A percentile compares a stretch with the other conserved stretches of the same genome.
These are phyloP conservation scores for Rosalia funebris DNA, from an alignment of 2,888 invertebrate genomes.

Conservation along the genomic window DNA sequence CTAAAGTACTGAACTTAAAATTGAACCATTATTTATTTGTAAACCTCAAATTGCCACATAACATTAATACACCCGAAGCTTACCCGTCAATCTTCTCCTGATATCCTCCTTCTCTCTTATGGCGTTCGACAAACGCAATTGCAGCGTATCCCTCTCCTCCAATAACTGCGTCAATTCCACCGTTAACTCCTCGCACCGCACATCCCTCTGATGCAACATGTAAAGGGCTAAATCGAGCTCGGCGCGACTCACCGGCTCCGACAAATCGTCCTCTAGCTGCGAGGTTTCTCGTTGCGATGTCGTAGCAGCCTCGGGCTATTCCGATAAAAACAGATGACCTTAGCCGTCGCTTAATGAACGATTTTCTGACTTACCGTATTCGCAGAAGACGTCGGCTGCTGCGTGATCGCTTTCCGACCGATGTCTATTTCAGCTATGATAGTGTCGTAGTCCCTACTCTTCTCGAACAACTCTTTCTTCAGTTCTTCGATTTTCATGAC, in stretches of 20 bases:
- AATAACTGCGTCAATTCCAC: constrained; percentile 83
- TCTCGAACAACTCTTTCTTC: constrained; percentile 73
- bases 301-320: constrained; percentile 4
- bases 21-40: too few relatives aligned
- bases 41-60: too few relatives aligned
- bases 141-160: constrained; percentile 87
- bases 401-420: constrained; percentile 40
- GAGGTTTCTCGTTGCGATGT: not conserved
- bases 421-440: constrained; percentile 61
- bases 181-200: constrained; percentile 86
- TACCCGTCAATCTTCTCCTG: constrained; percentile 55
- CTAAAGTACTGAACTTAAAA: too few relatives aligned
- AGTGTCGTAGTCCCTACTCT: constrained; percentile 70
- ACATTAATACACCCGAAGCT: too few relatives aligned
- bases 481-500: constrained; percentile 78
- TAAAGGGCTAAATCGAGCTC: constrained; percentile 84
- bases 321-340: not conserved
- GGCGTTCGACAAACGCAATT: constrained; percentile 83
- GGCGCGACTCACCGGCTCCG: constrained; percentile 64
- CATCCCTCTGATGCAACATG: constrained; percentile 87
- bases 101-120: constrained; percentile 78
- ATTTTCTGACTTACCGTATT: constrained; percentile 7
- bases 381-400: constrained; percentile 38
- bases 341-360: not conserved
- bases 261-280: constrained; percentile 45